Evolutionary conservation across 2,888 invertebrate species (phyloP), one percentile per base, ranked within the genome.

Genomic region (Disparrhopalites patrizii): DNA sequence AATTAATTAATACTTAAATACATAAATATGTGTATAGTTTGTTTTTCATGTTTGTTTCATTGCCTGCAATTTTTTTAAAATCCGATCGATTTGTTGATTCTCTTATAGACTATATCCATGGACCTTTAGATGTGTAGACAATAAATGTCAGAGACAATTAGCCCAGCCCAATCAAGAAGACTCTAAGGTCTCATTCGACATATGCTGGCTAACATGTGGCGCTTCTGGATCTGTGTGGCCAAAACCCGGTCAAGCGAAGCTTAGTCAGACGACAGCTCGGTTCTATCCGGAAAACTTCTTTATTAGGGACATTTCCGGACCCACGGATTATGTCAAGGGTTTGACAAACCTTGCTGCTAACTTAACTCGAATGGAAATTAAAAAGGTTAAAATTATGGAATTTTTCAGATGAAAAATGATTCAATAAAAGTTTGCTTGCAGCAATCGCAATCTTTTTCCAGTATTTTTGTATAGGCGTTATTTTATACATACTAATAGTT

Each of bases 211-310:
- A 2, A 85, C 85, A 0, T 89, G 89, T 73, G 87, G 87, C 0
- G 78, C 81, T 28, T 85, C 83, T 73, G 87, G 88, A 0, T 81
- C 85, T 0, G 79, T 89, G 3, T 89, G 89, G 89, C 89, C 89
- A 0, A 79, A 80, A 73, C 89, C 89, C 0, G 83, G 84, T 0
- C 38, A 62, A 54, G 62, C 65, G 4, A 55, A 36, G n/a, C 47
- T 62, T 8, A 62, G 65, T 54, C 1, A 38, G 25, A 57, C 54
- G 38, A 43, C 54, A 10, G 58, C 51, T 28, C 13, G 40, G 8
- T 67, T 67, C 52, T 50, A 40, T 43, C 20, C 50, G 8, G 40
- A 52, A 27, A 63, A 63, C 36, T 56, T 67, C 47, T 56, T 63
- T 4, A 56, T 63, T 20, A 28, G 63, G 5, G 55, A 63, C 23